Evolutionary conservation across 2,797 vertebrate genomes (phyloP).

Genomic region (Paramormyrops hopkinsi): DNA sequence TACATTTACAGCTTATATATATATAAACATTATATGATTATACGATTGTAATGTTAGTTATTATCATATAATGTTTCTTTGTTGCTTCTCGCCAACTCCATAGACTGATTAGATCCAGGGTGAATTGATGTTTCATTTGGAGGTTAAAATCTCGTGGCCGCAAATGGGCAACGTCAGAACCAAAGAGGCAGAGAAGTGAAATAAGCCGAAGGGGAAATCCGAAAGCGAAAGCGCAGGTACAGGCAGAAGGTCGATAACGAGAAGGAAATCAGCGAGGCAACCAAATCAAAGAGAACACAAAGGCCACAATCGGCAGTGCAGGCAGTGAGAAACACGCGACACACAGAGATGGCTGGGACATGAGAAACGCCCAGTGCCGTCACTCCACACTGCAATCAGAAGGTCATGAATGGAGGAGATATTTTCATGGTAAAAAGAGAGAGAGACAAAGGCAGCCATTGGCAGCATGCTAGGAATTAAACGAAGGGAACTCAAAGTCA

Average conservation of each 20-base stretch:
- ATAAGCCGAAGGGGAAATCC: background rate
- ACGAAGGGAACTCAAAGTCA: background rate
- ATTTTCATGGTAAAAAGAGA: constrained; percentile 28
- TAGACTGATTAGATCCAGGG: background rate
- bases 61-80: background rate
- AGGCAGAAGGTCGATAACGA: background rate
- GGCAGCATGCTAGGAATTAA: constrained; percentile 32
- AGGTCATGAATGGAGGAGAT: background rate
- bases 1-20: background rate
- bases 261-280: background rate
- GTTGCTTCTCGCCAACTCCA: background rate
- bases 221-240: background rate
- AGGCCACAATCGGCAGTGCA: background rate
- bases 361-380: background rate
- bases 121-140: background rate
- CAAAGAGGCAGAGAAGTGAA: background rate
- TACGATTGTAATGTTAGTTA: background rate
- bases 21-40: background rate
- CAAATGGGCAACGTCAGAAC: background rate
- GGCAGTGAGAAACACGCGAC: background rate
- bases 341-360: background rate
- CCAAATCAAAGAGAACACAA: background rate
- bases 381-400: constrained; percentile 34
- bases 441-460: constrained; percentile 41
- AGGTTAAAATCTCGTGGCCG: background rate